Evolutionary conservation across 2,797 vertebrate genomes (phyloP), one percentile per base, ranked within the genome.

Genomic region (Arrhamphus sclerolepis): DNA sequence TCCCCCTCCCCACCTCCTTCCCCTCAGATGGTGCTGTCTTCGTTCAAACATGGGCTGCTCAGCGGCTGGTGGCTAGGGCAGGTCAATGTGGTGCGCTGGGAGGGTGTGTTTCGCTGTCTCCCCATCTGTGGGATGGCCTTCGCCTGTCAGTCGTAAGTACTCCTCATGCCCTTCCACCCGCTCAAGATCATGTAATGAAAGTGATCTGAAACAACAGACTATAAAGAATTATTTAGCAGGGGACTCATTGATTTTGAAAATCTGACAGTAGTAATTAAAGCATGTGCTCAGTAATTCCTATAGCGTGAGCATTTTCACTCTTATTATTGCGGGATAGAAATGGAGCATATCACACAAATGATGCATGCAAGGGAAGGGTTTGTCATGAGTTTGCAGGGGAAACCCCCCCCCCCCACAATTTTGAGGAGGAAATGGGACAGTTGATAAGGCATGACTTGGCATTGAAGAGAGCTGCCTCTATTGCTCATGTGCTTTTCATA

Each of bases 71-170:
- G 98, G 98, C 89, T 97, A 90, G 91, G 67, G 89, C 89, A 89
- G 72, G 94, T 99, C 83, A 92, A 93, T 87, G 90, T 94, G 72
- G 48, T 95, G 46, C 96, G 95, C 83, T 98, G 95, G 96, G 96
- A 97, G 89, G 97, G 98, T 66, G 89, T 99, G 88, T 98, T 98
- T 90, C 97, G 97, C 91, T 98, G 97, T 90, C 93, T 98, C 89
- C 97, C 98, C 87, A 99, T 99, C 94, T 99, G 96, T 49, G 96
- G 96, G 93, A 99, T 99, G 98, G 98, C 98, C 66, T 99, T 98
- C 77, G 95, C 97, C 92, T 99, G 97, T 81, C 98, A 99, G 92
- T 99, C 97, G 97, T 99, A 93, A 98, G 97, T 99, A 93, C 88
- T 72, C 38, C 80, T 68, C 78, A 43, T 34, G 10, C 72, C 69